Conservation (phyloP, 2,113 vertebrate species). For the Andinoacara biseriatus region DNA sequence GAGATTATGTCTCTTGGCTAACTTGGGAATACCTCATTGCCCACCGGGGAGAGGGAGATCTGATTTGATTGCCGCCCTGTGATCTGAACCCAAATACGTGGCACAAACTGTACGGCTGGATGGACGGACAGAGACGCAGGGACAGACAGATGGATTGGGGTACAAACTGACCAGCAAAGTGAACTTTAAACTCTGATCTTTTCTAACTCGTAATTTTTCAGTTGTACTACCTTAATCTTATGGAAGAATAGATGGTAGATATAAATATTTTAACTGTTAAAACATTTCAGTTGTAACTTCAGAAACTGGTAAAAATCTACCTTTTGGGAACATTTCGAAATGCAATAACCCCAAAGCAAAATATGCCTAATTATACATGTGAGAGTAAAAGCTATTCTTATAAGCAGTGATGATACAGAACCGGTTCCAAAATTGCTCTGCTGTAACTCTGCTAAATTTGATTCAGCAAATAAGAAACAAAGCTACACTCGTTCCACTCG, state of each 20-base stretch:
- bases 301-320: not conserved
- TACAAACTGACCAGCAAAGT: not conserved
- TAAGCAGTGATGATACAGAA: not conserved
- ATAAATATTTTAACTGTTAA: not conserved
- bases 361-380: not conserved
- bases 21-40: not conserved
- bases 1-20: no score
- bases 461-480: not conserved
- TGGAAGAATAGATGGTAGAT: not conserved
- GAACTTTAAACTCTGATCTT: not conserved
- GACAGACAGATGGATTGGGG: not conserved
- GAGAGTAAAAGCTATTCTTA: not conserved
- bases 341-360: not conserved
- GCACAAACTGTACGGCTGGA: not conserved
- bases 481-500: rapidly evolving
- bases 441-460: not conserved
- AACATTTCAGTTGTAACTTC: not conserved
- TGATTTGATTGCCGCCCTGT: not conserved
- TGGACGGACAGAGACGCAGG: not conserved
- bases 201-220: not conserved
- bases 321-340: not conserved
- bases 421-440: not conserved
- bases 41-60: not conserved
- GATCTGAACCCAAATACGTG: not conserved
- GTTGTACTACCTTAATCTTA: not conserved